Conservation (phyloP, 2,113 vertebrate genomes). For the Danionella cerebrum region DNA sequence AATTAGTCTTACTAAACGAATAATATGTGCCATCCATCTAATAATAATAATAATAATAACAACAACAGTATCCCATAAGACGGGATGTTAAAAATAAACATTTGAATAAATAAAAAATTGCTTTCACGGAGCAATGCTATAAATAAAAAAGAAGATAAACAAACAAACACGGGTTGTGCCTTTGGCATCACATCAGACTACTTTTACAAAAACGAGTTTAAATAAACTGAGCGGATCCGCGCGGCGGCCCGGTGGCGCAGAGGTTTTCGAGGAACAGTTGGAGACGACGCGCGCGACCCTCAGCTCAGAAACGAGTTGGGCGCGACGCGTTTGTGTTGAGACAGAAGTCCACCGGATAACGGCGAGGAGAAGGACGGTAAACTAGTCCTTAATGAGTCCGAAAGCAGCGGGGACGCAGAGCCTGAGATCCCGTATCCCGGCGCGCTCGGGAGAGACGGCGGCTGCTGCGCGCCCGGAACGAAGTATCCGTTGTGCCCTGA, state of each 20-base stretch:
- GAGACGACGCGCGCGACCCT: conserved; percentile 7
- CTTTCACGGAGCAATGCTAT: conserved; percentile 8
- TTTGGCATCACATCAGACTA: conserved; percentile 41
- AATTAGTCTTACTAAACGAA: conserved; percentile 15
- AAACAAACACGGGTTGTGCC: conserved; percentile 29
- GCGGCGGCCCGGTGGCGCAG: no score
- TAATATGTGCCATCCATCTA: conserved; percentile 11
- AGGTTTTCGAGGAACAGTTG: background rate
- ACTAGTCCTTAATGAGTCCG: conserved; percentile 43
- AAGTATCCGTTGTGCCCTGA: conserved; percentile 48
- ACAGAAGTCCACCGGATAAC: conserved; percentile 41
- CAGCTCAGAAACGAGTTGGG: conserved; percentile 46
- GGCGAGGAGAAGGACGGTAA: conserved; percentile 41
- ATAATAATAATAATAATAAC: conserved; percentile 6
- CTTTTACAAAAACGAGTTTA: conserved; percentile 30
- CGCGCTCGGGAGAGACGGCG: conserved; percentile 35
- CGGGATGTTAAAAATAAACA: background rate
- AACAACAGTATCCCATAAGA: background rate
- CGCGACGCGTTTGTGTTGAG: conserved; percentile 45
- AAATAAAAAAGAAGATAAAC: conserved; percentile 30
- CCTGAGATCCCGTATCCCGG: conserved; percentile 38
- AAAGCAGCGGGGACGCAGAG: conserved; percentile 40
- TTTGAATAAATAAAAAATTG: conserved; percentile 33
- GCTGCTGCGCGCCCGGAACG: conserved; percentile 37
- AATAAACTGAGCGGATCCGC: no score